A percentile compares a stretch with the other conserved stretches of the same genome.
Evolutionary conservation across 1,140 invertebrate species (phyloP).

Genomic region (Ceratina australensis): DNA sequence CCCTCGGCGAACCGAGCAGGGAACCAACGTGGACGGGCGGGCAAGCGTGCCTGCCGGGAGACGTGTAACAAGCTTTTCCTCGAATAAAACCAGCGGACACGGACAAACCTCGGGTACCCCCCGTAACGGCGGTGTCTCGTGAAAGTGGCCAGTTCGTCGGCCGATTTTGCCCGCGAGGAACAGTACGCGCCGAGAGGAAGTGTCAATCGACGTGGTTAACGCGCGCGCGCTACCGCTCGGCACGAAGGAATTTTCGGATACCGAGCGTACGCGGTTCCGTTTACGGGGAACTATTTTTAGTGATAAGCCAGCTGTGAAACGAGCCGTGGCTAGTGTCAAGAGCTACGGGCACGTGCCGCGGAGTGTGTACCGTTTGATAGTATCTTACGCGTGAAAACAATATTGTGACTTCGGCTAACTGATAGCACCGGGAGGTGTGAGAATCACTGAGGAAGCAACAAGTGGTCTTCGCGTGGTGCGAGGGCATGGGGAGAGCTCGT

Average conservation of each 20-base stretch:
- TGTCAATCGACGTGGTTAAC: conserved; percentile 34
- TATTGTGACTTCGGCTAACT: neutral
- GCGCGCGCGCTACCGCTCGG: conserved; percentile 7
- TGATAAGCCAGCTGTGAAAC: no score
- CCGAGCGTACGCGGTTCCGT: neutral
- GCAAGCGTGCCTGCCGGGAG: conserved; percentile 44
- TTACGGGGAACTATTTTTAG: no score
- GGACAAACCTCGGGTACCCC: conserved; percentile 15
- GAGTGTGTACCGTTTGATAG: no score
- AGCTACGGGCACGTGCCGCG: no score
- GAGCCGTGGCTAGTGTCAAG: no score
- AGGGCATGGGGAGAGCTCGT: conserved; percentile 36
- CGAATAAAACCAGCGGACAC: neutral
- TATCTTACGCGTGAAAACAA: neutral
- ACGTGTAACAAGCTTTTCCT: neutral
- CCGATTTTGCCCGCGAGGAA: conserved; percentile 26
- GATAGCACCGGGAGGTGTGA: neutral
- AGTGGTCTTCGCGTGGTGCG: conserved; percentile 37
- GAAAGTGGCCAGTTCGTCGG: conserved; percentile 34
- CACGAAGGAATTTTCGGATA: neutral
- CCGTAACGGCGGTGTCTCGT: conserved; percentile 26
- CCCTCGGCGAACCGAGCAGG: conserved; percentile 3
- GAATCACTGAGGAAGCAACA: conserved; percentile 50
- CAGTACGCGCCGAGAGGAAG: conserved; percentile 25
- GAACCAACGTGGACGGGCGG: conserved; percentile 38